Evolutionary conservation across 2,888 invertebrate species (phyloP).

Genomic region (Hyppa rectilinea): DNA sequence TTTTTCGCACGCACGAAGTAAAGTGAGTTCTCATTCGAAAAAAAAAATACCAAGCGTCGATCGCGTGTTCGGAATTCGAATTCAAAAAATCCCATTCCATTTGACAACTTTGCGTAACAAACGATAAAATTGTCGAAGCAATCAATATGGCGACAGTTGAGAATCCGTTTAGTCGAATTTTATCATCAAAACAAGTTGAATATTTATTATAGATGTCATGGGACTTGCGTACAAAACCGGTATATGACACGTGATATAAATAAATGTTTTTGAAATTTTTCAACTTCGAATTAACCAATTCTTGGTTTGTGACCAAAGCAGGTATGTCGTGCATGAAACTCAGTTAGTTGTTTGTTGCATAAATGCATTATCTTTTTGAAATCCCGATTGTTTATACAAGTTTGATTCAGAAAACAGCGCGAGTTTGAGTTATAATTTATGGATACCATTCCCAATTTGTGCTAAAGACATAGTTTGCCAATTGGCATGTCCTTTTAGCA

Average conservation of each 20-base stretch:
- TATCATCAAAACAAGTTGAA: constrained; percentile 62
- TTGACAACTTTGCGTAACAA: constrained; percentile 69
- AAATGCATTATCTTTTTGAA: neutral
- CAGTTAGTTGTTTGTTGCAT: constrained; percentile 12
- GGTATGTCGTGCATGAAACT: neutral
- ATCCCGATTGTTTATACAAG: neutral
- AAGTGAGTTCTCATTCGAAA: constrained; percentile 53
- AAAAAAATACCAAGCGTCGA: constrained; percentile 41
- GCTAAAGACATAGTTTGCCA: constrained; percentile 7
- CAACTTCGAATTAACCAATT: neutral
- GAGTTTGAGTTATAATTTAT: neutral
- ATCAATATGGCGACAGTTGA: constrained; percentile 69
- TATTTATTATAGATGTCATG: constrained; percentile 54
- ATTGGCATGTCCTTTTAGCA: constrained; percentile 15
- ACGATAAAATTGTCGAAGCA: constrained; percentile 70
- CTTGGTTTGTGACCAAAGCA: neutral
- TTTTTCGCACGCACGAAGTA: constrained; percentile 46
- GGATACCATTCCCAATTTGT: constrained; percentile 10
- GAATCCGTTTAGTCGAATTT: constrained; percentile 62
- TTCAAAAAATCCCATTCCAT: constrained; percentile 66
- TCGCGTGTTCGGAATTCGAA: constrained; percentile 69
- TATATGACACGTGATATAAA: constrained; percentile 39
- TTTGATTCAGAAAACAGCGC: neutral
- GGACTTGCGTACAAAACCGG: constrained; percentile 50
- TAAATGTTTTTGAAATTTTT: constrained; percentile 41